Evolutionary conservation across 1,140 invertebrate genomes (phyloP).

Genomic region (Proctacanthus coquilletti): DNA sequence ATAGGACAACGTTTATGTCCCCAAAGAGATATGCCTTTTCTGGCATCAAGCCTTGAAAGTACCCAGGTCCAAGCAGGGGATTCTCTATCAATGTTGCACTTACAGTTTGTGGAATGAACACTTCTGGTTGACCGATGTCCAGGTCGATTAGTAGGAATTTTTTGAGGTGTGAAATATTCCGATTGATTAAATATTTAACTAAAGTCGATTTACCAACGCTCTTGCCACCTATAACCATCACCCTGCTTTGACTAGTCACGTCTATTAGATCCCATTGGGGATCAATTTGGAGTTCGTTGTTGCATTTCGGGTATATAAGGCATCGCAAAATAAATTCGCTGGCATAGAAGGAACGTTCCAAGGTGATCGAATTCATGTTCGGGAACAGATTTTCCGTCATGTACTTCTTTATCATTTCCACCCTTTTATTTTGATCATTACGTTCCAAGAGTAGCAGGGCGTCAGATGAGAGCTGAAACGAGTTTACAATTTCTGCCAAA

Average conservation of each 20-base stretch:
- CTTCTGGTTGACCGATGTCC: constrained; percentile 65
- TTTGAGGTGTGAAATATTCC: constrained; percentile 29
- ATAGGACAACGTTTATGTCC: constrained; percentile 33
- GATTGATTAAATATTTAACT: constrained; percentile 46
- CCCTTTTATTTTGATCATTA: constrained; percentile 11
- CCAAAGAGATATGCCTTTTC: constrained; percentile 32
- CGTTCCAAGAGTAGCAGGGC: constrained; percentile 20
- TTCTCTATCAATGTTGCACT: constrained; percentile 40
- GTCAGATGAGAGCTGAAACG: constrained; percentile 13
- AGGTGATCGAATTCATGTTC: constrained; percentile 11
- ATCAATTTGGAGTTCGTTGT: constrained; percentile 16
- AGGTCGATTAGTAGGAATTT: constrained; percentile 50
- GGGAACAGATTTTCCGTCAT: constrained; percentile 33
- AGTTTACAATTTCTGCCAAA: constrained; percentile 11
- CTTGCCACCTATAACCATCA: constrained; percentile 48
- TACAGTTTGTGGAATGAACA: constrained; percentile 48
- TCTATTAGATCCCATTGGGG: constrained; percentile 21
- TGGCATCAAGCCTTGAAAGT: constrained; percentile 22
- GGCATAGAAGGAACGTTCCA: constrained; percentile 12
- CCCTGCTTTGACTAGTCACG: constrained; percentile 11
- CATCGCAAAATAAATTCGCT: constrained; percentile 21
- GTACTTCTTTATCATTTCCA: constrained; percentile 15
- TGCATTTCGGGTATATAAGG: constrained; percentile 12
- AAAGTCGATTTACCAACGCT: constrained; percentile 59
- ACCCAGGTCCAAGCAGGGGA: constrained; percentile 56